phyloP scores from a whole-genome alignment of 2,797 vertebrate species.

The Danio albolineatus region DNA sequence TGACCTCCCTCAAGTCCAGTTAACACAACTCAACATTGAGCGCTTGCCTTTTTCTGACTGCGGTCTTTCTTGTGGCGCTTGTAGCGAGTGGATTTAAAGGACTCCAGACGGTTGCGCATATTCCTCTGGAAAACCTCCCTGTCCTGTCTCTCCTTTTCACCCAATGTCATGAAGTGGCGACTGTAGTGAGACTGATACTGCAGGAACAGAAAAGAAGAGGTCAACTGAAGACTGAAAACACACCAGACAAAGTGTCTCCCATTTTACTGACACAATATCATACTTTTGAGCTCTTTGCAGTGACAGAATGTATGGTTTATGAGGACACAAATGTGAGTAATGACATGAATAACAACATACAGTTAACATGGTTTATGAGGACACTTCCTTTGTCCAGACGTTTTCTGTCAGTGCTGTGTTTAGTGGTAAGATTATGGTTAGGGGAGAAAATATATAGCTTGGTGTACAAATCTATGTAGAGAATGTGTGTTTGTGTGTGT shows the following conservation, averaged over 20 bases:
- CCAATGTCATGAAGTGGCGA: constrained; percentile 93
- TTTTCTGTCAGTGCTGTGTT: no score
- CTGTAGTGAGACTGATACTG: constrained; percentile 97
- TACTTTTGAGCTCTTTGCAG: background rate
- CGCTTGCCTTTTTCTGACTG: constrained; percentile 87
- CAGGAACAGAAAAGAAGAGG: constrained; percentile 17
- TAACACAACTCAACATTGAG: background rate
- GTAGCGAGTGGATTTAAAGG: constrained; percentile 91
- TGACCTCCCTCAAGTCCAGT: background rate
- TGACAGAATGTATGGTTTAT: background rate
- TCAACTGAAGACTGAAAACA: background rate
- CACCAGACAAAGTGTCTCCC: background rate
- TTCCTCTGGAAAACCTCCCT: constrained; percentile 96
- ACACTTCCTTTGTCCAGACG: no score
- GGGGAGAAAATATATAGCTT: no score
- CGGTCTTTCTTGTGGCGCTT: constrained; percentile 91
- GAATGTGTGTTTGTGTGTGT: no score
- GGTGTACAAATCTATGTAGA: no score
- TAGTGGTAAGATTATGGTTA: no score
- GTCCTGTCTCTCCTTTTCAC: constrained; percentile 92
- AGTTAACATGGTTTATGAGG: no score
- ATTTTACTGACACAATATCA: constrained; percentile 5
- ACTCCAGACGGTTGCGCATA: constrained; percentile 94
- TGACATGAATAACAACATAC: no score
- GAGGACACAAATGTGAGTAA: no score